Conservation (phyloP, 35 echinoderm and acorn worm genomes). For the Diadema setosum region DNA sequence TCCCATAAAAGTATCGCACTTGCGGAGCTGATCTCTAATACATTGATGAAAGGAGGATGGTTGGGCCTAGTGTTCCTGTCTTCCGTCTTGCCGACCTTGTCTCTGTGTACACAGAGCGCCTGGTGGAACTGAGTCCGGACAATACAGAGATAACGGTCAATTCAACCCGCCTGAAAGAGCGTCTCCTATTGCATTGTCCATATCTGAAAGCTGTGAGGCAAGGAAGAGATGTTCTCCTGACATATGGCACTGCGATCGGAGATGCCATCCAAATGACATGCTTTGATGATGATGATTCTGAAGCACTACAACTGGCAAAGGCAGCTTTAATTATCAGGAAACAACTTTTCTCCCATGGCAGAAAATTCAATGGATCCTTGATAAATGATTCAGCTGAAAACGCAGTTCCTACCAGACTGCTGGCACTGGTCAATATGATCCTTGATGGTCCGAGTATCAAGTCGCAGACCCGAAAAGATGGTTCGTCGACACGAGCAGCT, state of each 20-base stretch:
- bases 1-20: no score
- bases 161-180: not conserved
- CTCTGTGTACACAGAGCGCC: no score
- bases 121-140: no score
- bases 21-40: no score
- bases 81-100: no score
- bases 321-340: not conserved
- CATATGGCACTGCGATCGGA: not conserved
- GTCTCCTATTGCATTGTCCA: constrained; percentile 5
- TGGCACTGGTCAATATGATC: constrained; percentile 5
- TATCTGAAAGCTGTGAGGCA: not conserved
- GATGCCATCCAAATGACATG: not conserved
- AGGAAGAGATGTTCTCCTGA: constrained; percentile 7
- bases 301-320: not conserved
- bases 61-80: no score
- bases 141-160: no score
- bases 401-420: not conserved
- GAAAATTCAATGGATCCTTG: not conserved
- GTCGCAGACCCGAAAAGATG: not conserved
- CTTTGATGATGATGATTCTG: not conserved
- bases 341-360: not conserved
- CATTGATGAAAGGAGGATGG: no score
- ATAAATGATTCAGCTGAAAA: not conserved
- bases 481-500: not conserved
- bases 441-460: constrained; percentile 14